Base-by-base conservation (phyloP, 2,888 invertebrate species). In the Dorcus hopei region DNA sequence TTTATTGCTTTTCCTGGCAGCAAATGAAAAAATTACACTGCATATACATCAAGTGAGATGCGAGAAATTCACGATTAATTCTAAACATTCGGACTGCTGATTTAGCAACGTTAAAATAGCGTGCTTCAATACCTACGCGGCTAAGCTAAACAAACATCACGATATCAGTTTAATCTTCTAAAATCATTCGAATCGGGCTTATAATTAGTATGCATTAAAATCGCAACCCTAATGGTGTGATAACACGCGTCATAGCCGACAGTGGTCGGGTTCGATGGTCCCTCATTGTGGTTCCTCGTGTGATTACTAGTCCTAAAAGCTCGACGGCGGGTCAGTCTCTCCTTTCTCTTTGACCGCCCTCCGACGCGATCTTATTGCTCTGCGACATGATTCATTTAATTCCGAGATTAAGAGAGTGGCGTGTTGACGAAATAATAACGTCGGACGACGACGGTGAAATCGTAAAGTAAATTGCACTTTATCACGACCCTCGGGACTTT, bases 351-450 rank as follows among this genome's bases (percentile, higher is more conserved):
- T 33, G 26, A 4, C 26, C 26, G 26, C 26, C 26, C 26, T 33
- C 26, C 26, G 26, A 33, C 11, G 42, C 61, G 61, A 60, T 63
- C 64, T 64, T 64, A 64, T 64, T 65, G 63, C 64, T 54, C 59
- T 58, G 58, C 59, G 61, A 65, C 66, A 65, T 65, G 66, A 66
- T 65, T 66, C 63, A 61, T 66, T 66, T 63, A 66, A 66, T 65
- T 59, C 61, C 38, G 54, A 33, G 62, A 66, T 66, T 66, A 66
- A 63, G 62, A 62, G 63, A 61, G 57, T 66, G 53, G 60, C 61
- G 63, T 63, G 64, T 65, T 66, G 65, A 66, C 63, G 63, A 66
- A 66, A 66, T 66, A 63, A 66, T 65, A 65, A 63, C 60, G 61
- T 59, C 52, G 58, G 58, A 57, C 54, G 56, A 57, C 54, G 56